A percentile compares a stretch with the other conserved stretches of the same genome.
Conservation (phyloP, 2,888 invertebrate genomes). For the Drosophila prostipennis region DNA sequence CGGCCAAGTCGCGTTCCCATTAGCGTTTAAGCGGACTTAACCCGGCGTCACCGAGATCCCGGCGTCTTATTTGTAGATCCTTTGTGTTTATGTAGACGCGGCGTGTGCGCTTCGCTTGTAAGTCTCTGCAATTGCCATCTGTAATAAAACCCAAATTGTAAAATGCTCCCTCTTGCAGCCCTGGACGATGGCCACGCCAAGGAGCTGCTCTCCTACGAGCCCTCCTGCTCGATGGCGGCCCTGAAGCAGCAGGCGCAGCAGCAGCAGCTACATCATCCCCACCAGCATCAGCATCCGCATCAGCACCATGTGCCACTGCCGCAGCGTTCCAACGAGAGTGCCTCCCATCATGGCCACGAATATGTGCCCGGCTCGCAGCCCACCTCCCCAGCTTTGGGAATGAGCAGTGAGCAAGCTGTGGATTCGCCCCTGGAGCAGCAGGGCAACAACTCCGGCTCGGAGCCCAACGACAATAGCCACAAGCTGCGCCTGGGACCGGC, state of each 20-base stretch:
- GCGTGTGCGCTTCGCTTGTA: conserved; percentile 81
- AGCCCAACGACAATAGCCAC: conserved; percentile 57
- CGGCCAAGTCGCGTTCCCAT: conserved; percentile 60
- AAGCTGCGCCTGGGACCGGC: conserved; percentile 58
- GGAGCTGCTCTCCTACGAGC: conserved; percentile 73
- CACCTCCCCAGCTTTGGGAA: conserved; percentile 60
- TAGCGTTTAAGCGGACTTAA: conserved; percentile 64
- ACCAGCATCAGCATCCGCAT: conserved; percentile 22
- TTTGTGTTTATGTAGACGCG: conserved; percentile 66
- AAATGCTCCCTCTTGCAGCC: conserved; percentile 81
- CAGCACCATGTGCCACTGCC: conserved; percentile 70
- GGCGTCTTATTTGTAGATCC: conserved; percentile 35
- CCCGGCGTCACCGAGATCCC: not conserved
- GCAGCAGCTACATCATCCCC: conserved; percentile 31
- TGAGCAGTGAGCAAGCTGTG: conserved; percentile 59
- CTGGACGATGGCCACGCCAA: conserved; percentile 72
- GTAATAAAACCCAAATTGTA: conserved; percentile 81
- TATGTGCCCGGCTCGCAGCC: conserved; percentile 57
- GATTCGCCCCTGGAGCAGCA: conserved; percentile 70
- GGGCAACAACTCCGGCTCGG: conserved; percentile 65
- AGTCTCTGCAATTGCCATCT: conserved; percentile 74
- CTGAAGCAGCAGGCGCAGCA: conserved; percentile 59
- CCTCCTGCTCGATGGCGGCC: conserved; percentile 68
- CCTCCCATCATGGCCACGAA: conserved; percentile 58
- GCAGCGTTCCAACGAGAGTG: conserved; percentile 72